These are phyloP conservation scores for Enteromius fasciolatus DNA, from an alignment of 2,797 vertebrate genomes.

Conservation along the genomic window DNA sequence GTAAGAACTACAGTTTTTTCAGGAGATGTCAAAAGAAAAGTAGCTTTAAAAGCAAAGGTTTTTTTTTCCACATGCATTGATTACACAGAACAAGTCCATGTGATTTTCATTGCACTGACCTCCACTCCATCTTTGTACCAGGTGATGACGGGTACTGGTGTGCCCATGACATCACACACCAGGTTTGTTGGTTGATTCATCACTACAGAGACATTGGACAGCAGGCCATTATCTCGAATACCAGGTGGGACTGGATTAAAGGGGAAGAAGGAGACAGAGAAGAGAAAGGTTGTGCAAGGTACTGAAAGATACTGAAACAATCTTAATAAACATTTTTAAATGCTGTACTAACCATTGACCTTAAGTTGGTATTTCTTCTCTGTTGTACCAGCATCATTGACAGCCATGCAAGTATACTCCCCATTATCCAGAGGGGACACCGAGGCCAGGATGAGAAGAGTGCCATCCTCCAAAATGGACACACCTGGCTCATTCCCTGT, in stretches of 20 bases:
- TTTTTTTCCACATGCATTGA: too few relatives aligned
- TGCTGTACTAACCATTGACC: slow-evolving; percentile 85
- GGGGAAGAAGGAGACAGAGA: neutral
- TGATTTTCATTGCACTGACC: slow-evolving; percentile 72
- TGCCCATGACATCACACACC: slow-evolving; percentile 89
- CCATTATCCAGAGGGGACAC: slow-evolving; percentile 86
- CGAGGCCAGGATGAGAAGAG: slow-evolving; percentile 84
- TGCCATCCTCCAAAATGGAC: slow-evolving; percentile 86
- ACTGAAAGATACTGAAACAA: neutral
- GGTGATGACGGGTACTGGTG: slow-evolving; percentile 84
- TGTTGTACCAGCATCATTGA: slow-evolving; percentile 91
- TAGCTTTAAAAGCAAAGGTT: neutral
- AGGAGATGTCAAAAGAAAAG: too few relatives aligned
- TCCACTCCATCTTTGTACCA: slow-evolving; percentile 89
- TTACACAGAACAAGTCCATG: neutral
- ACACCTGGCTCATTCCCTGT: slow-evolving; percentile 86
- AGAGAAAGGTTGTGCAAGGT: slow-evolving; percentile 6
- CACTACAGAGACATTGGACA: slow-evolving; percentile 84
- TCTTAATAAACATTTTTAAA: neutral
- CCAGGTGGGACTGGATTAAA: slow-evolving; percentile 85
- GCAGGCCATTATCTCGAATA: slow-evolving; percentile 80
- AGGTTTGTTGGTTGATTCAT: slow-evolving; percentile 83
- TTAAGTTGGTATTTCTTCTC: slow-evolving; percentile 93
- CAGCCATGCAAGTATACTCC: slow-evolving; percentile 89
- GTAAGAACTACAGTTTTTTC: neutral